phyloP scores from a whole-genome alignment of 2,888 invertebrate genomes.

The Rhynchonema sp. region DNA sequence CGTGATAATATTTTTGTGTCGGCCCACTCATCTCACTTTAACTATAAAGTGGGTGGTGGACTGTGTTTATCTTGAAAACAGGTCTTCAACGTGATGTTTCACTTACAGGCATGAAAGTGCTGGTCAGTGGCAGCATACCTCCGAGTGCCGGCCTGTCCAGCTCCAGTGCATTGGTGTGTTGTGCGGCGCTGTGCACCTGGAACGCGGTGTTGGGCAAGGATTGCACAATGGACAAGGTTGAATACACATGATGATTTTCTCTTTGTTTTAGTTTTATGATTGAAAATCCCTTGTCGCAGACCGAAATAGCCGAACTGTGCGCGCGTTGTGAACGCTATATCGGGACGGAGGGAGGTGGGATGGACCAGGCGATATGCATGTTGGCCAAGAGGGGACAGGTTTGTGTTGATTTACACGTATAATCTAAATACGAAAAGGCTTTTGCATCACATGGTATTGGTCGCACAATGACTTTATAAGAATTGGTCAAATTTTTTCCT shows the following conservation, averaged over 20 bases:
- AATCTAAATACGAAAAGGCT: too few relatives aligned
- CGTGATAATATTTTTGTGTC: too few relatives aligned
- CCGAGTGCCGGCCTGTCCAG: slow-evolving; percentile 84
- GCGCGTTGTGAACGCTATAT: slow-evolving; percentile 77
- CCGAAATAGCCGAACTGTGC: slow-evolving; percentile 59
- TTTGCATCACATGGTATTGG: too few relatives aligned
- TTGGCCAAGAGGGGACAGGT: slow-evolving; percentile 41
- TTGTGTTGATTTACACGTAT: too few relatives aligned
- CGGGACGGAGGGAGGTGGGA: slow-evolving; percentile 93
- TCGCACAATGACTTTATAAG: too few relatives aligned
- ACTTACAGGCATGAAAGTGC: slow-evolving; percentile 37
- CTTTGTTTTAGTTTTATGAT: too few relatives aligned
- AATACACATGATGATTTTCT: too few relatives aligned
- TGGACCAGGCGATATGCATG: slow-evolving; percentile 97
- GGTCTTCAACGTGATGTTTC: too few relatives aligned
- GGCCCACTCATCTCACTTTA: too few relatives aligned
- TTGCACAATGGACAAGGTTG: neutral
- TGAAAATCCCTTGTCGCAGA: slow-evolving; percentile 18
- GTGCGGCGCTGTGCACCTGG: slow-evolving; percentile 59
- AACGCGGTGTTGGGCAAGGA: slow-evolving; percentile 36
- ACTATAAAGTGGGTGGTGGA: too few relatives aligned
- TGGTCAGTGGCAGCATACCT: slow-evolving; percentile 68
- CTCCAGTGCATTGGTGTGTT: slow-evolving; percentile 88
- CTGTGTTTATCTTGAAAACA: too few relatives aligned
- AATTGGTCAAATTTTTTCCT: too few relatives aligned